Conservation (phyloP, 2,888 invertebrate genomes). For the Drosophila sordidula region DNA sequence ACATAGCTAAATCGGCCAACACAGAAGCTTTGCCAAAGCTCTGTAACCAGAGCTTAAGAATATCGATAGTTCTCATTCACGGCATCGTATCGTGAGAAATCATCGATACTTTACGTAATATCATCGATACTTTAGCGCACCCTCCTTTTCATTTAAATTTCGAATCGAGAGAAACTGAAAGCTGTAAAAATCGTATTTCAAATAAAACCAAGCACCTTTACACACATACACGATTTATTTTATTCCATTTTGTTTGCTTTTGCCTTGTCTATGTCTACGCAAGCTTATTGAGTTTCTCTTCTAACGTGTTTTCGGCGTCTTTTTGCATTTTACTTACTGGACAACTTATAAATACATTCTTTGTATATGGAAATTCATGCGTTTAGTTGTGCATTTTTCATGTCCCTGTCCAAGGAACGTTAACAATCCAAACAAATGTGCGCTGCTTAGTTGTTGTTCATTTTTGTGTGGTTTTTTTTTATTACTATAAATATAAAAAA, state of each 20-base stretch:
- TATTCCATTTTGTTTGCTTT: constrained; percentile 21
- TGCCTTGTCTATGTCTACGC: background rate
- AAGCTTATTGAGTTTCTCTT: constrained; percentile 18
- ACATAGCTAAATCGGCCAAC: background rate
- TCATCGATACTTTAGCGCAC: background rate
- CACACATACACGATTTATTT: constrained; percentile 25
- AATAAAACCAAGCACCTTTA: background rate
- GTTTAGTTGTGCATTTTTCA: constrained; percentile 25
- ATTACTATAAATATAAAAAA: constrained; percentile 58
- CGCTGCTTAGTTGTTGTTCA: constrained; percentile 16
- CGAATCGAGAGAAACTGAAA: too few relatives aligned
- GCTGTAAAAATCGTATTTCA: background rate
- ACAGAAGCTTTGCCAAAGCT: background rate
- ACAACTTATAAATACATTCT: constrained; percentile 17
- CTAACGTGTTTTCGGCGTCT: background rate
- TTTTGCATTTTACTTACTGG: constrained; percentile 1
- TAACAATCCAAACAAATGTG: constrained; percentile 34
- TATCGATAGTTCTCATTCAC: constrained; percentile 5
- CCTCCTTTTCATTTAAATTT: background rate
- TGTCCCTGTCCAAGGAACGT: constrained; percentile 17
- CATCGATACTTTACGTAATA: background rate
- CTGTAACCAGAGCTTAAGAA: background rate
- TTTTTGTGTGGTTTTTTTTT: constrained; percentile 32
- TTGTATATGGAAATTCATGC: constrained; percentile 4
- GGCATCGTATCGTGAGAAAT: background rate